A percentile compares a stretch with the other conserved stretches of the same genome.
Conservation (phyloP, 2,113 vertebrate species). For the Oryzias curvinotus region DNA sequence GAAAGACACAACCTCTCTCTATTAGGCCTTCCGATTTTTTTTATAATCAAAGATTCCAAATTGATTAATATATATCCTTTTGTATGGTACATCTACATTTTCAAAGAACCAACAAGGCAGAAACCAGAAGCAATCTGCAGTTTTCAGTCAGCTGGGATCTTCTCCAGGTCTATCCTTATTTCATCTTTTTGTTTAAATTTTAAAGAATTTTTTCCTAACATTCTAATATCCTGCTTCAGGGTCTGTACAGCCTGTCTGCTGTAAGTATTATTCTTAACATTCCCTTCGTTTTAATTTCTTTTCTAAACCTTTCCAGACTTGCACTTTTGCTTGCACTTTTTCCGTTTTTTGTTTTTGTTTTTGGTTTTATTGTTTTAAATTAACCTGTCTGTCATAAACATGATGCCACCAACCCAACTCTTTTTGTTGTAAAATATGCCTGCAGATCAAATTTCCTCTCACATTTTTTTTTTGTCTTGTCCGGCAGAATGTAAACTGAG, state of each 20-base stretch:
- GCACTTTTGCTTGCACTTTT: slow-evolving; percentile 3
- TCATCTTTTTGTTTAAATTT: background rate
- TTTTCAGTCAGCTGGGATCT: background rate
- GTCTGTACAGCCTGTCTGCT: slow-evolving; percentile 11
- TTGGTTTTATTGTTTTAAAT: slow-evolving; percentile 2
- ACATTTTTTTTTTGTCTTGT: background rate
- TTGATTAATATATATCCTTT: background rate
- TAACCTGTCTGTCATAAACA: background rate
- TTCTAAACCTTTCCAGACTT: slow-evolving; percentile 6
- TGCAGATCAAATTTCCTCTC: slow-evolving; percentile 3
- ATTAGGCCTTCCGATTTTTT: no score
- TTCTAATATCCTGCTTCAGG: background rate
- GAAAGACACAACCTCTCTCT: no score
- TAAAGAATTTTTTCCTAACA: no score
- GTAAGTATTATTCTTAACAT: slow-evolving; percentile 20
- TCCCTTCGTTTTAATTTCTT: slow-evolving; percentile 14
- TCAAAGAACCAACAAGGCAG: background rate
- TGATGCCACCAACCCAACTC: background rate
- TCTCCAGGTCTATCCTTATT: background rate
- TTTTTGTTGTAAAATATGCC: slow-evolving; percentile 1
- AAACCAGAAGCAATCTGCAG: slow-evolving; percentile 3
- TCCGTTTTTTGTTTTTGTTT: no score
- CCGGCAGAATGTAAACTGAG: background rate
- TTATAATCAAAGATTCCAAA: no score
- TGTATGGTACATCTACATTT: background rate